phyloP scores from a whole-genome alignment of 1,140 invertebrate genomes.

The Adelges cooleyi region DNA sequence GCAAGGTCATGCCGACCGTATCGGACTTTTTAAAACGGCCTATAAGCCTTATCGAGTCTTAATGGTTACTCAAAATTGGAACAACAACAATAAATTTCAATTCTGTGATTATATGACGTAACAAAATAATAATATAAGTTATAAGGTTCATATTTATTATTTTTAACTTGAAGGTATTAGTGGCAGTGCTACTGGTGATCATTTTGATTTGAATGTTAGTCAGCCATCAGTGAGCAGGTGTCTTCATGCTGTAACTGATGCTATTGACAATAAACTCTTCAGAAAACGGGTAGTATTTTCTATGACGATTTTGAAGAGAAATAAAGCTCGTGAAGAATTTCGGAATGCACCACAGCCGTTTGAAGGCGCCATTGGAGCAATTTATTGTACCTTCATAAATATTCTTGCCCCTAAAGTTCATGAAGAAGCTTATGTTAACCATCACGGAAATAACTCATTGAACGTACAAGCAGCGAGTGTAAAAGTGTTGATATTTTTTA shows the following conservation, averaged over 20 bases:
- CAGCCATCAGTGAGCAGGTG: slow-evolving; percentile 7
- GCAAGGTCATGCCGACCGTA: too few species aligned
- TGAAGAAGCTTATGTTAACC: slow-evolving; percentile 34
- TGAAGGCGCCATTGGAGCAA: not conserved
- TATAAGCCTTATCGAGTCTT: too few species aligned
- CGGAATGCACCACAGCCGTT: not conserved
- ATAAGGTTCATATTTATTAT: too few species aligned
- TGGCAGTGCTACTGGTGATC: not conserved
- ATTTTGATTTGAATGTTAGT: not conserved
- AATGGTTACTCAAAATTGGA: too few species aligned
- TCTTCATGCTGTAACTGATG: not conserved
- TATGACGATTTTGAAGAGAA: not conserved
- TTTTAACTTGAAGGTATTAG: not conserved
- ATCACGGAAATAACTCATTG: slow-evolving; percentile 36
- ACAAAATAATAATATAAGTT: too few species aligned
- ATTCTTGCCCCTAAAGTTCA: not conserved
- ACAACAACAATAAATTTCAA: too few species aligned
- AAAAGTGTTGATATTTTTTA: slow-evolving; percentile 19
- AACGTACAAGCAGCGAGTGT: slow-evolving; percentile 35
- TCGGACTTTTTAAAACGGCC: too few species aligned
- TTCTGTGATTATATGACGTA: too few species aligned
- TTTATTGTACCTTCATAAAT: not conserved
- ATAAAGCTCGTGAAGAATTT: not conserved
- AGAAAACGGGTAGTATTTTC: not conserved
- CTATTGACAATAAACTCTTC: not conserved